Evolutionary conservation across 1,140 invertebrate genomes (phyloP).

Genomic region (Polypedilum pembai): DNA sequence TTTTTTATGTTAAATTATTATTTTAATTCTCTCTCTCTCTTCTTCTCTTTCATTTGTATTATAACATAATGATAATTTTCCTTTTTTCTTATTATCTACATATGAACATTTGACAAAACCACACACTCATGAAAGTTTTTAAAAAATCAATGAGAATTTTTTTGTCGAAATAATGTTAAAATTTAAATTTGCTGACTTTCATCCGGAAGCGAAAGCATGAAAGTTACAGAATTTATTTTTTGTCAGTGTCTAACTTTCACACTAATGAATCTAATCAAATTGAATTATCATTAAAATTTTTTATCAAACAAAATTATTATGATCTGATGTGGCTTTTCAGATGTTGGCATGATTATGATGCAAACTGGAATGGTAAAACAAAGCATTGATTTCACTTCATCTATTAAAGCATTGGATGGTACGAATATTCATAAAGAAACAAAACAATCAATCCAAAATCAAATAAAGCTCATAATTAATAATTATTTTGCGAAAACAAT

Average conservation of each 20-base stretch:
- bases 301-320: neutral
- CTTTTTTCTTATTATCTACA: neutral
- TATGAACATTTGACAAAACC: slow-evolving; percentile 17
- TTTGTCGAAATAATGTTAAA: neutral
- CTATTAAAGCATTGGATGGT: slow-evolving; percentile 75
- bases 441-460: slow-evolving; percentile 36
- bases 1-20: too few species aligned
- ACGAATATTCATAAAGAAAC: slow-evolving; percentile 45
- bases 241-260: too few species aligned
- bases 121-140: slow-evolving; percentile 1
- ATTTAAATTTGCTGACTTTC: neutral
- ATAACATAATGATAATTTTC: too few species aligned
- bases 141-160: neutral
- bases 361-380: slow-evolving; percentile 86
- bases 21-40: too few species aligned
- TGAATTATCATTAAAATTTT: too few species aligned
- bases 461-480: slow-evolving; percentile 31
- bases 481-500: slow-evolving; percentile 33
- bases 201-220: neutral
- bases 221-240: neutral
- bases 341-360: slow-evolving; percentile 93
- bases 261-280: too few species aligned
- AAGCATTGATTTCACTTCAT: slow-evolving; percentile 55
- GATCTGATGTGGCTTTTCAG: slow-evolving; percentile 54
- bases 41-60: too few species aligned